Base-by-base conservation (phyloP, 2,797 vertebrate species). In the Denticeps clupeoides region DNA sequence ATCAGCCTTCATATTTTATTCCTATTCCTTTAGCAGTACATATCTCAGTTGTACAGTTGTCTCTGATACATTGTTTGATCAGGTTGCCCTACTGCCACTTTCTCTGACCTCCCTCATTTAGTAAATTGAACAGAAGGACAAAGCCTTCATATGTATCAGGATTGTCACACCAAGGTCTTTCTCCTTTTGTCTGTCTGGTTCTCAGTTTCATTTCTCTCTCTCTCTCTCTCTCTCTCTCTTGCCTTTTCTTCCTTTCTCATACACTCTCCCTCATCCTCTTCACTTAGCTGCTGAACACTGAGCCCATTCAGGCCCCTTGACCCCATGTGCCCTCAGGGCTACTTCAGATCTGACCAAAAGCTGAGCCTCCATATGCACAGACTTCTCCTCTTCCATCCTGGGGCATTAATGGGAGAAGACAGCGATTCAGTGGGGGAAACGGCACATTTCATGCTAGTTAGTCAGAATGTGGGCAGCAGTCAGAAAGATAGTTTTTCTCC, bases 321-420 rank as follows among this genome's bases (percentile, higher is more conserved):
- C 77, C 80, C 66, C 45, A 50, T 5, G 57, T 69, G 65, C 67
- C 81, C 77, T 59, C 49, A 65, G 73, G 81, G 72, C 73, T 65
- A 69, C 73, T 75, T 80, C 69, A 77, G 61, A 55, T 58, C 68
- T 79, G 78, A 79, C 77, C 80, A 29, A 77, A 69, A 79, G 75
- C 67, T 51, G 68, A 67, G 66, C 51, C 60, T 73, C 82, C 82
- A 81, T 82, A 81, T 82, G 82, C 65, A 75, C 51, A 65, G 55
- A 45, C 63, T 47, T 60, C 67, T 62, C 68, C 61, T 56, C 37
- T 47, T 49, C 11, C 31, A 5, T 21, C 74, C 63, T 67, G 40
- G 47, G 55, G 50, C 23, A 58, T 67, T 79, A 77, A 77, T 76
- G 69, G 58, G 67, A 55, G 64, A 62, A 63, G 64, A 70, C 62